Evolutionary conservation across 2,888 invertebrate species (phyloP), one percentile per base, ranked within the genome.

Genomic region (Meiosimyza decipiens): DNA sequence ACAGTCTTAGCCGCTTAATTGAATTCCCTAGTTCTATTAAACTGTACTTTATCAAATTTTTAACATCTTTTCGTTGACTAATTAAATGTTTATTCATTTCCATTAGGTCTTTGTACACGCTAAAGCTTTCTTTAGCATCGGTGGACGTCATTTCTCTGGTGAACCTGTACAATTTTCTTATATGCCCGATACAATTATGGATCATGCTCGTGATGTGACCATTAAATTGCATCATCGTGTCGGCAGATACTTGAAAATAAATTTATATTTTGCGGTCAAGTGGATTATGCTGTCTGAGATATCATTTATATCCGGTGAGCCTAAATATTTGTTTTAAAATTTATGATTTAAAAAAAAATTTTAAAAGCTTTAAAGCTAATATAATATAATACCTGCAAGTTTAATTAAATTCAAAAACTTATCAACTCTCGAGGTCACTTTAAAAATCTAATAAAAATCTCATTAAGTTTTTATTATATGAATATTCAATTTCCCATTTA

Each of bases 271-370:
- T 85, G 92, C 93, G 74, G 90, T 92, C 66, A 90, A 91, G 81
- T 96, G 95, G 95, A 92, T 96, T 83, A 91, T 95, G 89, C 90
- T 96, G 83, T 94, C 95, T 84, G 95, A 96, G 88, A 91, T 95
- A 77, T 91, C 92, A 80, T 95, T 96, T 86, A 90, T 91, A 80
- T 95, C 95, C 78, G 92, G 95, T 95, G 88, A 86, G 85, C 82
- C 73, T 73, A 74, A n/a, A 66, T 9, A 9, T 40, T 40, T 40
- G 1, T 9, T 40, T 50, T 40, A 57, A 54, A 74, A 57, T 72
- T 66, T 72, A 73, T 66, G 55, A 55, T 71, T 55, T 47, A 12
- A 66, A 68, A 60, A 55, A 72, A 60, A 71, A 74, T 64, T 51
- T 64, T 62, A 74, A 67, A 74, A 72, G 65, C 67, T 49, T 65